These are phyloP conservation scores for Sylvia atricapilla DNA, from an alignment of 2,113 vertebrate genomes.

Conservation along the genomic window DNA sequence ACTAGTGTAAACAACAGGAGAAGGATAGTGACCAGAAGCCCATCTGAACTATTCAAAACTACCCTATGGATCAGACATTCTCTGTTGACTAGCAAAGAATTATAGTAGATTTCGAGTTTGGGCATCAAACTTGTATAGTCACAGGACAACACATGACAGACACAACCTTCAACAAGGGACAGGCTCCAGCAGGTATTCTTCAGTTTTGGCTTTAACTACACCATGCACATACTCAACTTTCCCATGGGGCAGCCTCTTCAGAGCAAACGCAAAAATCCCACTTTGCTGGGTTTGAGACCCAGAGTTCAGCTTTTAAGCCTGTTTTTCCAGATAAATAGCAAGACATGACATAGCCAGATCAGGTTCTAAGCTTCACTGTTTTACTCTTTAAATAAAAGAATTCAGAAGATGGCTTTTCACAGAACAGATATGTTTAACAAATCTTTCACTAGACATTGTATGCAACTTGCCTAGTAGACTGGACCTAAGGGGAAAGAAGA, in stretches of 20 bases:
- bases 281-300: not conserved
- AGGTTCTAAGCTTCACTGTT: not conserved
- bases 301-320: not conserved
- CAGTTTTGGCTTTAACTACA: not conserved
- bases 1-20: not conserved
- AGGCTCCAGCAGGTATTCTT: not conserved
- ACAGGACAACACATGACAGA: not conserved
- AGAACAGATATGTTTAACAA: not conserved
- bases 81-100: not conserved
- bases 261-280: not conserved
- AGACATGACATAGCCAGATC: not conserved
- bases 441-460: not conserved
- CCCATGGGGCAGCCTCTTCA: not conserved
- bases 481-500: not conserved
- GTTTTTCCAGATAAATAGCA: not conserved
- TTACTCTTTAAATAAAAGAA: not conserved
- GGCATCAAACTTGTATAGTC: not conserved
- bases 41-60: not conserved
- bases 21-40: not conserved
- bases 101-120: not conserved
- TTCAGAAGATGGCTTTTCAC: not conserved
- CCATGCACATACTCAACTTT: not conserved
- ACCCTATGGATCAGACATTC: not conserved
- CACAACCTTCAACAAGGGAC: not conserved
- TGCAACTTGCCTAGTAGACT: not conserved